phyloP scores from a whole-genome alignment of 2,113 vertebrate genomes.

The Mesocricetus auratus region DNA sequence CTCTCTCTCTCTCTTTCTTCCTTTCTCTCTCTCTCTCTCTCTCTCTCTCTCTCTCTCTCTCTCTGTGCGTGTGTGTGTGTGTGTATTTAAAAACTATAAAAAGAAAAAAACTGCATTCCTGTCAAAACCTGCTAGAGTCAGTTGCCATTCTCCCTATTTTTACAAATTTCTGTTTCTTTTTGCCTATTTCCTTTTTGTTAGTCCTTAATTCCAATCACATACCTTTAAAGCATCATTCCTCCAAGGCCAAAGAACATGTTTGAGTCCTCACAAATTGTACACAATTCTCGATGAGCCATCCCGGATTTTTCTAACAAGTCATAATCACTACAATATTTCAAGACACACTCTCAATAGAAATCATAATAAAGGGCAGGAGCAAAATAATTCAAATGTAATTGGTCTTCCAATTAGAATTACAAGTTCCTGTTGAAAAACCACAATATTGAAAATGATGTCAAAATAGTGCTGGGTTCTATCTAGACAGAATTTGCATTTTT shows the following conservation, averaged over 20 bases:
- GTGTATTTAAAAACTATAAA: neutral
- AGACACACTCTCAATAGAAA: constrained; percentile 50
- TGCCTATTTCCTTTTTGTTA: neutral
- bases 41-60: neutral
- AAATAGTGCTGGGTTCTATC: constrained; percentile 42
- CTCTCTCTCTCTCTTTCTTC: neutral
- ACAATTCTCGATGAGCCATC: neutral
- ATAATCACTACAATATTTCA: constrained; percentile 17
- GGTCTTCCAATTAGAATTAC: constrained; percentile 67
- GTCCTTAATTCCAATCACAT: neutral
- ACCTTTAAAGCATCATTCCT: neutral
- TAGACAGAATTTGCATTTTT: constrained; percentile 61
- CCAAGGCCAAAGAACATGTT: neutral
- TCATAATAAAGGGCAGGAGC: constrained; percentile 57
- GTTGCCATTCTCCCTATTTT: neutral
- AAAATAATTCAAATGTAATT: constrained; percentile 69
- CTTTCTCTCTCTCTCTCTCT: neutral
- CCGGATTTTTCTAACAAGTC: neutral
- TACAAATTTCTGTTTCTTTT: neutral
- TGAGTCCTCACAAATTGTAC: neutral
- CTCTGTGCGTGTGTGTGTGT: neutral
- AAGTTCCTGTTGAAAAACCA: constrained; percentile 26
- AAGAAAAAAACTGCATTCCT: neutral
- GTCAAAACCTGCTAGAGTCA: neutral
- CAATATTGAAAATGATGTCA: constrained; percentile 50